These are phyloP conservation scores for Fukomys damarensis DNA, from an alignment of 2,113 vertebrate species.

Conservation along the genomic window DNA sequence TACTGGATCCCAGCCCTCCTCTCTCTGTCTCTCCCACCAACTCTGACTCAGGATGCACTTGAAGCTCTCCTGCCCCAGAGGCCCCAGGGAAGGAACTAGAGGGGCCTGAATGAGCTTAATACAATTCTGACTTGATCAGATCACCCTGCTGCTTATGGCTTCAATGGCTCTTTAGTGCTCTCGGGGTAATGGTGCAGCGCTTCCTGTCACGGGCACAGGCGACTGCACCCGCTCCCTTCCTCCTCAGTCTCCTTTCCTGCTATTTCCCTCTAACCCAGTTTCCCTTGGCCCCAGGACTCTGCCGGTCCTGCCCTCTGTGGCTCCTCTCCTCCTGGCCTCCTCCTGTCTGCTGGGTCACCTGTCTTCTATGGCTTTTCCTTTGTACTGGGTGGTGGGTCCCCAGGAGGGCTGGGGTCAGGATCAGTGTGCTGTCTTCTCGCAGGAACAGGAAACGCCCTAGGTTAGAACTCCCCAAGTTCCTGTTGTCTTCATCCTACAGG, in stretches of 20 bases:
- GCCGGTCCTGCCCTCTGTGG: neutral
- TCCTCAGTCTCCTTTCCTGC: neutral
- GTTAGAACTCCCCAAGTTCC: neutral
- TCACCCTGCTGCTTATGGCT: neutral
- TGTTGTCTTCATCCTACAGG: neutral
- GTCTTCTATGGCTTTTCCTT: neutral
- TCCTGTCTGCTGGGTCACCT: neutral
- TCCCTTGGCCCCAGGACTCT: neutral
- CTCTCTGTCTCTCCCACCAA: rapidly evolving
- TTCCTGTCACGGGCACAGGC: neutral
- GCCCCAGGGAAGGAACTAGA: neutral
- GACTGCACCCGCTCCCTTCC: neutral
- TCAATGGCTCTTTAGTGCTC: neutral
- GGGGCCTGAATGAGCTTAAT: neutral
- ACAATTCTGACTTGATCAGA: neutral
- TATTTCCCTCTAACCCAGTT: neutral
- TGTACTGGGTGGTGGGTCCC: neutral
- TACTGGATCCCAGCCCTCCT: neutral
- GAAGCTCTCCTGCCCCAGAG: neutral
- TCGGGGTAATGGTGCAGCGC: neutral
- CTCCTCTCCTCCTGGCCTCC: neutral
- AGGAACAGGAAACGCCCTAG: neutral
- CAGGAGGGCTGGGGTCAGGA: neutral
- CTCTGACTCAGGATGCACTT: neutral
- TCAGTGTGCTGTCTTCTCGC: neutral